Evolutionary conservation across 2,888 invertebrate genomes (phyloP), one percentile per base, ranked within the genome.

Genomic region (Diadromus collaris): DNA sequence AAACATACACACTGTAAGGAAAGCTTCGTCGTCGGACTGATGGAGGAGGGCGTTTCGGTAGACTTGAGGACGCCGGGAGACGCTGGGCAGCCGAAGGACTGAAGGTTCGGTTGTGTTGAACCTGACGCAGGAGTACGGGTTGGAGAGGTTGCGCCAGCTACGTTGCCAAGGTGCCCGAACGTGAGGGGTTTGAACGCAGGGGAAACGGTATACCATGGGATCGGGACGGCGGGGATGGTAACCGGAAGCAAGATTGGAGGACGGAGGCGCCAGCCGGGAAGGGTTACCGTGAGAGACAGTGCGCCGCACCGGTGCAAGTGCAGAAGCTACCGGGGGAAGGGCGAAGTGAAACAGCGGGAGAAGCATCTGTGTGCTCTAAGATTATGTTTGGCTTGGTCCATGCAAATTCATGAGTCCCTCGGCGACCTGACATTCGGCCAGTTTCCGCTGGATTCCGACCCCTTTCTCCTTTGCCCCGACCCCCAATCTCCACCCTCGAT

Each of bases 391-490:
- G 68, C 75, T 73, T 71, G 69, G 76, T 73, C 58, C 81, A 86
- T 86, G 84, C 79, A 86, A 85, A 85, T 86, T 83, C 84, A 85
- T 85, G 83, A 83, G 81, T 80, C 79, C 81, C 82, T 74, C 56
- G 80, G 70, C 68, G 75, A 76, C 75, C 78, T 70, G 76, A 75
- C 81, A 77, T 82, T 76, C 79, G 81, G 79, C 80, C 79, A 76
- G 79, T 79, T 80, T 82, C 69, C 71, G 65, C 60, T 58, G 44
- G 68, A 54, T 71, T 38, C 58, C 65, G n/a, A 58, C 34, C 54
- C 67, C 61, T 54, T 46, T 69, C 16, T 16, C 60, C 32, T 51
- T 38, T 32, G 29, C 63, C 63, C 7, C 27, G 44, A 21, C 51
- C 29, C 44, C 63, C 61, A 76, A 78, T 56, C 60, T 60, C 60